phyloP scores from a whole-genome alignment of 2,797 vertebrate species.

The Momotus momota region DNA sequence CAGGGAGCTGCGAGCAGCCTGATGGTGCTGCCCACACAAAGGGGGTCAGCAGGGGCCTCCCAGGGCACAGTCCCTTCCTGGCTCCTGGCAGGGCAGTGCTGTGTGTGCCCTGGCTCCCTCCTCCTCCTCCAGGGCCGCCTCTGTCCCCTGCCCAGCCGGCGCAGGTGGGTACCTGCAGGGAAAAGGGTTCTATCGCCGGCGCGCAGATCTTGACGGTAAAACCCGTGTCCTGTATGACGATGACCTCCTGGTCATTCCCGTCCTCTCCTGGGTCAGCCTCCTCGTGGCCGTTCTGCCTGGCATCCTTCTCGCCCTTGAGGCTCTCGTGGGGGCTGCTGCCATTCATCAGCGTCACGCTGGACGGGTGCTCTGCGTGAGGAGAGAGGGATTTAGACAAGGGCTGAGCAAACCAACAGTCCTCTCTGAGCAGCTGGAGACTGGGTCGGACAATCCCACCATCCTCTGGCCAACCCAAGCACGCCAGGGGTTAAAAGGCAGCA shows the following conservation, averaged over 20 bases:
- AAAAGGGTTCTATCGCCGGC: constrained; percentile 94
- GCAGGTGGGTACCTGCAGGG: constrained; percentile 87
- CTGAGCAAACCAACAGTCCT: rapidly evolving
- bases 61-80: not conserved
- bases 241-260: constrained; percentile 95
- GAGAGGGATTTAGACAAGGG: not conserved
- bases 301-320: constrained; percentile 77
- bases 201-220: constrained; percentile 97
- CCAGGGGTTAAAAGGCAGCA: not conserved
- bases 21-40: not conserved
- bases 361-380: constrained; percentile 79
- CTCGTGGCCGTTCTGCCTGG: constrained; percentile 84
- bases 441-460: rapidly evolving
- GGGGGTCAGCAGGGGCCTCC: not conserved
- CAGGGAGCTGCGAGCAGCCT: not conserved
- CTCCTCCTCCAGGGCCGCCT: not conserved
- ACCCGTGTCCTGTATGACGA: constrained; percentile 98
- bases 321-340: constrained; percentile 85
- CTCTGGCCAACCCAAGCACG: not conserved
- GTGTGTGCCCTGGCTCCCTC: not conserved
- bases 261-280: constrained; percentile 87
- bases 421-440: rapidly evolving
- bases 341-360: constrained; percentile 89
- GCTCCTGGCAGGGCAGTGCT: not conserved
- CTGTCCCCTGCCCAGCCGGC: not conserved